Conservation (phyloP, 2,113 vertebrate species). For the Anolis carolinensis region DNA sequence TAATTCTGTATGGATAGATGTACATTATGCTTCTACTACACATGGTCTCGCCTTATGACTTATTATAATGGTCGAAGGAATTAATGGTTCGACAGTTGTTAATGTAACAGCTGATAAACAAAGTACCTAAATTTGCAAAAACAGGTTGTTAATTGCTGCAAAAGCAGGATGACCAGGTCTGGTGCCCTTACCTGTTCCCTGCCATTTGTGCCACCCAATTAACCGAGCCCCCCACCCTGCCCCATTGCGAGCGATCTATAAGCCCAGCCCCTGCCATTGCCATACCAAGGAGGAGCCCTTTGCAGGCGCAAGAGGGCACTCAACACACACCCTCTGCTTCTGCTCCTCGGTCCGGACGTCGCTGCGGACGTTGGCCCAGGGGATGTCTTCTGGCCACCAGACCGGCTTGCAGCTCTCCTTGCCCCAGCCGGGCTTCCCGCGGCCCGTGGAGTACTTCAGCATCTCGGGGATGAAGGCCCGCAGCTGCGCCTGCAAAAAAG, state of each 20-base stretch:
- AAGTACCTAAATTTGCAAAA: no score
- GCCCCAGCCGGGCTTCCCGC: conserved; percentile 98
- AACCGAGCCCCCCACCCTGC: background rate
- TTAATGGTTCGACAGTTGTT: no score
- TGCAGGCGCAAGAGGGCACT: background rate
- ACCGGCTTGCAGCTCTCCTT: conserved; percentile 98
- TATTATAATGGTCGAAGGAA: no score
- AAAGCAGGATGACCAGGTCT: background rate
- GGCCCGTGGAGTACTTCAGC: conserved; percentile 97
- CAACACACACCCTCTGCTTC: conserved; percentile 88
- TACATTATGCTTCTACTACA: no score
- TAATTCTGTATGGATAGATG: no score
- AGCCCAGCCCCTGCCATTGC: background rate
- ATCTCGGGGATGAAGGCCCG: conserved; percentile 99
- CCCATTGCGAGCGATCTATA: background rate
- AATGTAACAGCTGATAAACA: no score
- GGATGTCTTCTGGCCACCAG: conserved; percentile 99
- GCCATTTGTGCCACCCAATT: background rate
- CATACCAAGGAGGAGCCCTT: background rate
- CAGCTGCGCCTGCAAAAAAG: conserved; percentile 86
- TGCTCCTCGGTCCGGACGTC: conserved; percentile 97
- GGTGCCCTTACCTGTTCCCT: background rate
- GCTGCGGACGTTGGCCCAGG: conserved; percentile 97
- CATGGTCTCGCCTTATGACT: no score
- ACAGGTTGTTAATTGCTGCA: no score